Conservation (phyloP, 2,797 vertebrate genomes). For the Nothura maculosa region DNA sequence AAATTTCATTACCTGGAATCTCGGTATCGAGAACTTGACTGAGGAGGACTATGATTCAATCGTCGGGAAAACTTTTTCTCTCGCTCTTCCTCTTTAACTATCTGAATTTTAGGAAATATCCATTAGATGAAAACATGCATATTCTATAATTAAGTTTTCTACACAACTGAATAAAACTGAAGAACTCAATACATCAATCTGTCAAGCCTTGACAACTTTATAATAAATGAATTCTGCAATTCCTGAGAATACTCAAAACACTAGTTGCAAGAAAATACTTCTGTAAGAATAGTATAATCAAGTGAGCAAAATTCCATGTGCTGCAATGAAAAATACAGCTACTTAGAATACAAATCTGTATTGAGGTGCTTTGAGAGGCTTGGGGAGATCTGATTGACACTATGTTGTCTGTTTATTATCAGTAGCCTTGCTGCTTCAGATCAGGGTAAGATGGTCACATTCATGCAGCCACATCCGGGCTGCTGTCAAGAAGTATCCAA, state of each 20-base stretch:
- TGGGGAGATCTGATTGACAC: neutral
- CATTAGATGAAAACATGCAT: neutral
- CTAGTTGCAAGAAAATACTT: neutral
- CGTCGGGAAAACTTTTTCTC: conserved; percentile 96
- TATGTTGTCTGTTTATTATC: neutral
- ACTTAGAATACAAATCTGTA: neutral
- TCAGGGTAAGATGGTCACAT: neutral
- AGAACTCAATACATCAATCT: neutral
- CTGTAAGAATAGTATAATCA: neutral
- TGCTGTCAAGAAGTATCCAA: neutral
- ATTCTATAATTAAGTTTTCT: neutral
- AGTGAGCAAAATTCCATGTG: neutral
- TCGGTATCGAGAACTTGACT: conserved; percentile 93
- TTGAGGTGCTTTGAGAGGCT: neutral
- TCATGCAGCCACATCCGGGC: neutral
- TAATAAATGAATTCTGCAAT: fast-evolving
- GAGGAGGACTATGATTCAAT: conserved; percentile 93
- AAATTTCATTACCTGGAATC: conserved; percentile 87
- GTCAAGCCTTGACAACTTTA: neutral
- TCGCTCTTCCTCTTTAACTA: conserved; percentile 92
- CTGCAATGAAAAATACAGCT: neutral
- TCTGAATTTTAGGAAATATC: conserved; percentile 69
- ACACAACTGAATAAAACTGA: neutral
- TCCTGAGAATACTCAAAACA: neutral
- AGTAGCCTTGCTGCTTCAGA: neutral